These are phyloP conservation scores for Callipepla squamata DNA, from an alignment of 2,113 vertebrate genomes.

Conservation along the genomic window DNA sequence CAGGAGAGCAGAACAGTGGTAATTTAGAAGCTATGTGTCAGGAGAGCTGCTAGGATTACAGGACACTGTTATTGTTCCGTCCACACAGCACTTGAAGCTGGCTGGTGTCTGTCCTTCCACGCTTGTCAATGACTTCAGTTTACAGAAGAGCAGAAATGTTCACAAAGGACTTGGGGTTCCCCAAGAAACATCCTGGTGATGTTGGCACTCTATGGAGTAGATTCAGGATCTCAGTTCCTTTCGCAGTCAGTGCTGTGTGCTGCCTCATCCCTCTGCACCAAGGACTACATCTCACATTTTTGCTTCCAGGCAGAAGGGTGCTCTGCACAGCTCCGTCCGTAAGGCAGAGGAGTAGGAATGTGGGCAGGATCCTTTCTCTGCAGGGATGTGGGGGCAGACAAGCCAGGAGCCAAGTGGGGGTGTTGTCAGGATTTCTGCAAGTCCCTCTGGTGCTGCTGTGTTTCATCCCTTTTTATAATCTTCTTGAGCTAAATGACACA, in stretches of 20 bases:
- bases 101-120: not conserved
- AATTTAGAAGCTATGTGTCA: not conserved
- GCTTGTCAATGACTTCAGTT: not conserved
- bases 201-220: not conserved
- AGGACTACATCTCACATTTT: not conserved
- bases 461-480: conserved; percentile 33
- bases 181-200: accelerated
- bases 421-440: not conserved
- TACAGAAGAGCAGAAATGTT: not conserved
- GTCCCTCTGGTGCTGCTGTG: not conserved
- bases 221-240: not conserved
- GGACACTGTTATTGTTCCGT: not conserved
- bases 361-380: not conserved
- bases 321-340: not conserved
- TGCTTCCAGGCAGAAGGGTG: not conserved
- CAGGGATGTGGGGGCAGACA: not conserved
- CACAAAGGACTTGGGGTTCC: not conserved
- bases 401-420: not conserved
- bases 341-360: not conserved
- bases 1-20: not conserved
- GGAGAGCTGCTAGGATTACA: not conserved
- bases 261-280: not conserved
- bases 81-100: not conserved
- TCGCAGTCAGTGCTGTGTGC: not conserved
- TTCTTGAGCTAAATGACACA: conserved; percentile 27